Base-by-base conservation (phyloP, 2,113 vertebrate species). In the Serinus canaria region DNA sequence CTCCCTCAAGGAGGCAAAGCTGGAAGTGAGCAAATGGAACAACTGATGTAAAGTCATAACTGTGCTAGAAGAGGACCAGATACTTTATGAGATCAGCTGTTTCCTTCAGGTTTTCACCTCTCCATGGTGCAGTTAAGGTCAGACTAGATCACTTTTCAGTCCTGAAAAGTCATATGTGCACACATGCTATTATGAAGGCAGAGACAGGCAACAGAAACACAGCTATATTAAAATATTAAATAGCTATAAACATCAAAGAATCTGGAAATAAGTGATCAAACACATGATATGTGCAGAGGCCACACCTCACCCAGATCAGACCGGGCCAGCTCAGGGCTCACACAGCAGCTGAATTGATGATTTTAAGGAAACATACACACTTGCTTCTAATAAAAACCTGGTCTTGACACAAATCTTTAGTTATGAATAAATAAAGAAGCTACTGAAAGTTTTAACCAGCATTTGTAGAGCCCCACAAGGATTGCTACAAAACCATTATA, bases 341-440 rank as follows among this genome's bases (percentile, higher is more conserved):
- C 31, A 72, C 17, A 88, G 62, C 35, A 79, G 73, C 66, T 62
- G 55, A 90, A 70, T 0, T 68, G 33, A 58, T 75, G 39, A 91
- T 90, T 86, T 78, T 56, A 86, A 83, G 43, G 28, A 81, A 81
- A 91, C 58, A 83, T 41, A 13, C 46, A 83, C 9, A 70, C 43
- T 89, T 33, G 25, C 46, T 92, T 43, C 87, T 81, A 63, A 95
- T 91, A 92, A 91, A 80, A 80, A 87, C 49, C 25, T 67, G 31
- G 55, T 43, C 50, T 87, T 93, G 43, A 80, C 86, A 92, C 92
- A 92, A 83, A 92, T 72, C 84, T 72, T 94, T 27, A 77, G 60
- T 83, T 89, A 12, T 33, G 37, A 82, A 87, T 56, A 82, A 91
- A 89, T 3, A 82, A 49, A 83, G 33, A 80, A 67, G 56, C 70